Conservation (phyloP, 2,797 vertebrate species). For the Lophius americanus region DNA sequence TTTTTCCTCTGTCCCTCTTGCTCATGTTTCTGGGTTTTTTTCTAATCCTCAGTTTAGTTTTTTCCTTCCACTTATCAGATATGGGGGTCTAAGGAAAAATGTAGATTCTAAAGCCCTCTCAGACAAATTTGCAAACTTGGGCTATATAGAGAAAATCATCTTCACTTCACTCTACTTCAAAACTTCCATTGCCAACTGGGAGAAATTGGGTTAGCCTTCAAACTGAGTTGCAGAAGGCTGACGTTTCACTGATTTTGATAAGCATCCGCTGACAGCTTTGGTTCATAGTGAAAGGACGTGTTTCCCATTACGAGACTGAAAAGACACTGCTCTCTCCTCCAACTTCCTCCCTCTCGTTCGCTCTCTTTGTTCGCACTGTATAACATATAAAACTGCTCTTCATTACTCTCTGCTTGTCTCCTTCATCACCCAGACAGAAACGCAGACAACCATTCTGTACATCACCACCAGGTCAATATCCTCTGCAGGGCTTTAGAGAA, state of each 20-base stretch:
- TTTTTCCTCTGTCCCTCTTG: neutral
- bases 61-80: neutral
- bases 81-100: slow-evolving; percentile 13
- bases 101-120: slow-evolving; percentile 19
- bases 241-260: slow-evolving; percentile 64
- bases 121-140: slow-evolving; percentile 33
- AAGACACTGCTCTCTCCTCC: slow-evolving; percentile 36
- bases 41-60: neutral
- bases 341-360: slow-evolving; percentile 22
- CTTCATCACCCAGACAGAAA: slow-evolving; percentile 29
- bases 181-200: slow-evolving; percentile 24
- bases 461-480: slow-evolving; percentile 57
- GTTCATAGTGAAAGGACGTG: slow-evolving; percentile 60
- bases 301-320: slow-evolving; percentile 52
- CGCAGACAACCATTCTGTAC: slow-evolving; percentile 28
- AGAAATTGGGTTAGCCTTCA: slow-evolving; percentile 31
- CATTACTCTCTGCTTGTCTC: slow-evolving; percentile 28
- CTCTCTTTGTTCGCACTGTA: slow-evolving; percentile 21
- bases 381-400: slow-evolving; percentile 41
- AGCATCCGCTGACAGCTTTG: slow-evolving; percentile 68
- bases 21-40: neutral
- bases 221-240: slow-evolving; percentile 47
- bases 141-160: slow-evolving; percentile 22
- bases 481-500: slow-evolving; percentile 54
- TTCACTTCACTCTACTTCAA: slow-evolving; percentile 30